Evolutionary conservation across 2,113 vertebrate species (phyloP), one percentile per base, ranked within the genome.

Genomic region (Orthochromis malagaraziensis): DNA sequence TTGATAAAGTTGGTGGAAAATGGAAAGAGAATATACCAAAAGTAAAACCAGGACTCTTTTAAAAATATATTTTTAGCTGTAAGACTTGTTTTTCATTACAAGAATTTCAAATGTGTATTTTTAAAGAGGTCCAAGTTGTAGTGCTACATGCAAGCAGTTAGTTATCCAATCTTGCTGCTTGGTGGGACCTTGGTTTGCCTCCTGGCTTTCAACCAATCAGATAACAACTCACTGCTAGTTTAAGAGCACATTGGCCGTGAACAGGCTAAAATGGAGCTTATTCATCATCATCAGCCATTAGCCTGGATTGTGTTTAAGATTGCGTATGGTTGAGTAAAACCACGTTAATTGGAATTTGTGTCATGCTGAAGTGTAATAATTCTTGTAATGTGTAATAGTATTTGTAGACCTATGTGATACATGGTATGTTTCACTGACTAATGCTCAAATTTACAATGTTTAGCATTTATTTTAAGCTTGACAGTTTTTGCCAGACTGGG

Each of bases 211-310:
- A 49, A 88, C 93, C 94, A 88, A 94, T 95, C 95, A 94, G 94
- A 95, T 94, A 93, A 85, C 33, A 16, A 9, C 21, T 86, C 89
- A 42, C 40, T 31, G 89, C 65, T 49, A 45, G 81, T 92, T 93
- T 90, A 79, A 84, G 42, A 94, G 87, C 93, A 91, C 91, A 95
- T 95, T 94, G 93, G 93, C 93, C 87, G 84, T 93, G 93, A 95
- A 92, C 33, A 4, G 40, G 53, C 86, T 91, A 81, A 89, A 94
- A 94, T 88, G 83, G n/a, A 75, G 70, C 93, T 68, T 70, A 83
- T 89, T 90, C 57, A 83, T 86, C 88, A 86, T 86, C 84, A 84
- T 51, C 73, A 49, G 65, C 79, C 80, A 90, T 94, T 86, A 89
- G 63, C 70, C 55, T 63, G 73, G 82, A 90, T 88, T 83, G 58